Evolutionary conservation across 2,797 vertebrate genomes (phyloP).

Genomic region (Lepidocolaptes lacrymiger): DNA sequence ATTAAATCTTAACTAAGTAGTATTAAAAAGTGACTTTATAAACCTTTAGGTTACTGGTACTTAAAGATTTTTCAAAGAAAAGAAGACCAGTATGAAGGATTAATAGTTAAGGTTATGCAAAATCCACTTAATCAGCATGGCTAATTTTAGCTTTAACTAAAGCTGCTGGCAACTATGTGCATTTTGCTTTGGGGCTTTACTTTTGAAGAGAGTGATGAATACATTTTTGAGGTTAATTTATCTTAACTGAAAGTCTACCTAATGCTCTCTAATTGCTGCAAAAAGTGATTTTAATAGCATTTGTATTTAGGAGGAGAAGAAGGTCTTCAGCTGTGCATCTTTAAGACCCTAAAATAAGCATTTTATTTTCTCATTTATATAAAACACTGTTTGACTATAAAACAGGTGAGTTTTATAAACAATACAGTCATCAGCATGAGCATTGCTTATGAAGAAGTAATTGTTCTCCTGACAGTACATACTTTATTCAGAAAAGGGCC

Average conservation of each 20-base stretch:
- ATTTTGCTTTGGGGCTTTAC: conserved; percentile 65
- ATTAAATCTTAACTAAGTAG: conserved; percentile 64
- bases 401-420: conserved; percentile 12
- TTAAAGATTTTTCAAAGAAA: conserved; percentile 56
- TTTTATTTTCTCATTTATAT: conserved; percentile 42
- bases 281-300: conserved; percentile 54
- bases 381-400: conserved; percentile 18
- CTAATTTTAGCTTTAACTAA: conserved; percentile 75
- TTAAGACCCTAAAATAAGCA: conserved; percentile 35
- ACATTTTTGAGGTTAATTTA: conserved; percentile 67
- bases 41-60: conserved; percentile 60
- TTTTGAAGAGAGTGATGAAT: conserved; percentile 61
- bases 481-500: not conserved
- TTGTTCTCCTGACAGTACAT: not conserved
- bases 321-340: conserved; percentile 25
- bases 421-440: not conserved
- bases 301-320: conserved; percentile 38
- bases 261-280: conserved; percentile 64
- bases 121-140: conserved; percentile 73
- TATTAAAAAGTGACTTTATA: conserved; percentile 61
- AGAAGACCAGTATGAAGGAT: conserved; percentile 61
- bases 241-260: conserved; percentile 64
- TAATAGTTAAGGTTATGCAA: conserved; percentile 69
- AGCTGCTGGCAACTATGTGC: conserved; percentile 54
- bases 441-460: conserved; percentile 8